These are phyloP conservation scores for Caloenas nicobarica DNA, from an alignment of 2,113 vertebrate genomes.

Conservation along the genomic window DNA sequence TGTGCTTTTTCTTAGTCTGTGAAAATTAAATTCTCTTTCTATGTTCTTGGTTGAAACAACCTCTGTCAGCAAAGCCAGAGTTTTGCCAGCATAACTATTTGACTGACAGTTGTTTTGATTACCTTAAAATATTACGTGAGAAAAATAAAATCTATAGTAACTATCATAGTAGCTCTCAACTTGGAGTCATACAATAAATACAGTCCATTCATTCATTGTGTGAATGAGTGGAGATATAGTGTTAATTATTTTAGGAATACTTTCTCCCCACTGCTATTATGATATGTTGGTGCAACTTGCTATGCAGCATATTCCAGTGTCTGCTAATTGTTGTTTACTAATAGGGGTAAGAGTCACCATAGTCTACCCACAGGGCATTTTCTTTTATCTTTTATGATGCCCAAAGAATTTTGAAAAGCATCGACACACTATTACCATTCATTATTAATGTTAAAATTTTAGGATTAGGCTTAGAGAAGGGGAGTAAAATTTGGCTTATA, in stretches of 20 bases:
- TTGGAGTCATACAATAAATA: not conserved
- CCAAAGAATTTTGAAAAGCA: not conserved
- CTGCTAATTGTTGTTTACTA: conserved; percentile 34
- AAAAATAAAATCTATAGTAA: not conserved
- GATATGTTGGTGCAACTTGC: not conserved
- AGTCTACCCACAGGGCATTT: not conserved
- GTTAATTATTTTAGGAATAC: conserved; percentile 12
- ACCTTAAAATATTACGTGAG: not conserved
- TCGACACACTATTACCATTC: not conserved
- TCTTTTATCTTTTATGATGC: not conserved
- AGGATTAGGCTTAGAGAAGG: not conserved
- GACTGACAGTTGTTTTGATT: not conserved
- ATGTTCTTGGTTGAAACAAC: not conserved
- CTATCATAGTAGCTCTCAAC: not conserved
- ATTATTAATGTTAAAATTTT: not conserved
- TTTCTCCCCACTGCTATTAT: not conserved
- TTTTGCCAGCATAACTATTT: not conserved
- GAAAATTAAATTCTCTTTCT: not conserved
- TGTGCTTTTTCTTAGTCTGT: not conserved
- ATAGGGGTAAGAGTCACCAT: not conserved
- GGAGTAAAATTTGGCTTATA: not conserved
- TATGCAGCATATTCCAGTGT: conserved; percentile 20
- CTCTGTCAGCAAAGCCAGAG: not conserved
- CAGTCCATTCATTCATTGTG: not conserved
- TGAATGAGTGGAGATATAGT: not conserved